Conservation (phyloP, 2,888 invertebrate genomes). For the Campoletis raptor region DNA sequence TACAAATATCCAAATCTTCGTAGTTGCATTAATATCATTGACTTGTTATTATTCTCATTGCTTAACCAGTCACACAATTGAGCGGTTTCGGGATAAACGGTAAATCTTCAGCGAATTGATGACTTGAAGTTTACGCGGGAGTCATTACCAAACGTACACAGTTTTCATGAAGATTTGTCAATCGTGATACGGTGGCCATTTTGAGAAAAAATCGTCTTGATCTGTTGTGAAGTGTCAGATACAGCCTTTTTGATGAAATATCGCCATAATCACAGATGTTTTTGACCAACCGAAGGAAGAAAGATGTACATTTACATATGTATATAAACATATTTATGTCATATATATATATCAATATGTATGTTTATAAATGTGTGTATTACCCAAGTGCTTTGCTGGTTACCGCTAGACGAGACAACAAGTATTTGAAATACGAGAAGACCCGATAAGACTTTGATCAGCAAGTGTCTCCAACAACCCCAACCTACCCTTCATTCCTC, state of each 20-base stretch:
- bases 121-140: constrained; percentile 10
- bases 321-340: too few relatives aligned
- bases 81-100: neutral
- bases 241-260: neutral
- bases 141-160: neutral
- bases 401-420: constrained; percentile 8
- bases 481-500: neutral
- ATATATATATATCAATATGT: neutral
- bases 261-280: neutral
- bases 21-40: neutral
- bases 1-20: neutral
- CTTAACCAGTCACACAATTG: neutral
- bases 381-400: constrained; percentile 22
- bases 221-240: neutral
- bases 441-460: constrained; percentile 52
- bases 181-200: constrained; percentile 5
- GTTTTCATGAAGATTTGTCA: neutral
- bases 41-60: neutral
- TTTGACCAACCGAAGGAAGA: neutral
- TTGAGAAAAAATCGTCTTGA: constrained; percentile 14
- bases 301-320: neutral
- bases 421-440: constrained; percentile 11
- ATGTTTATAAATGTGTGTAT: neutral
- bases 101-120: neutral
- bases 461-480: constrained; percentile 11